A percentile compares a stretch with the other conserved stretches of the same genome.
These are phyloP conservation scores for Liodrosophila aerea DNA, from an alignment of 2,888 invertebrate species.

Conservation along the genomic window DNA sequence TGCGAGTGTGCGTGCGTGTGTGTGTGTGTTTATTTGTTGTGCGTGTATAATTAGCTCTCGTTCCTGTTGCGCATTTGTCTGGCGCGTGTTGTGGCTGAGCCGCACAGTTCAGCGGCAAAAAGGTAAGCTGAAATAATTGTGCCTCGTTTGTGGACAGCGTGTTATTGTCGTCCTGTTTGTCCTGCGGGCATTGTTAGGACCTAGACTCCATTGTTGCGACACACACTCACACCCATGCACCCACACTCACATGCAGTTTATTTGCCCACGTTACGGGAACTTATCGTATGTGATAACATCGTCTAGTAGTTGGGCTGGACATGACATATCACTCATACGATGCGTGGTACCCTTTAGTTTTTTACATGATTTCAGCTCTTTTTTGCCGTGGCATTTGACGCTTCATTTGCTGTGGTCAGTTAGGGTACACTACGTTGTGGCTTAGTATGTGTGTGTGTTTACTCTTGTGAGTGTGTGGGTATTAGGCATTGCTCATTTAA, in stretches of 20 bases:
- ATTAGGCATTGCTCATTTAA: slow-evolving; percentile 52
- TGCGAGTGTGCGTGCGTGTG: not conserved
- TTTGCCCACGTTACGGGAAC: too few species aligned
- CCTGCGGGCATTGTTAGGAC: slow-evolving; percentile 30
- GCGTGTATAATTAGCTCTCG: slow-evolving; percentile 33
- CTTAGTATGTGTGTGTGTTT: not conserved
- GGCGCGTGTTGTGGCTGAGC: slow-evolving; percentile 38
- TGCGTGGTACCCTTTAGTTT: slow-evolving; percentile 17
- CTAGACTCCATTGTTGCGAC: too few species aligned
- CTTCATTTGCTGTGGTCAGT: slow-evolving; percentile 36
- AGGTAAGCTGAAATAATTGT: slow-evolving; percentile 41
- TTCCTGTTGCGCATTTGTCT: slow-evolving; percentile 46
- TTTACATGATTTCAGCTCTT: not conserved
- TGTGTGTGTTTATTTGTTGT: slow-evolving; percentile 2
- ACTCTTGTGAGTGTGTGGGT: slow-evolving; percentile 8
- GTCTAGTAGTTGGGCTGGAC: slow-evolving; percentile 17
- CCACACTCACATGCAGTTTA: too few species aligned
- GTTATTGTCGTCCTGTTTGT: slow-evolving; percentile 7
- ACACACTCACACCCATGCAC: too few species aligned
- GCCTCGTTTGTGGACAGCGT: slow-evolving; percentile 1
- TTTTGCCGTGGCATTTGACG: slow-evolving; percentile 31
- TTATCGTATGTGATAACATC: slow-evolving; percentile 19
- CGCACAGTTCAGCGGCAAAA: not conserved
- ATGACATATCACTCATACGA: slow-evolving; percentile 39
- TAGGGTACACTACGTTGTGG: not conserved